phyloP scores from a whole-genome alignment of 2,797 vertebrate genomes.

The Australoheros facetus region DNA sequence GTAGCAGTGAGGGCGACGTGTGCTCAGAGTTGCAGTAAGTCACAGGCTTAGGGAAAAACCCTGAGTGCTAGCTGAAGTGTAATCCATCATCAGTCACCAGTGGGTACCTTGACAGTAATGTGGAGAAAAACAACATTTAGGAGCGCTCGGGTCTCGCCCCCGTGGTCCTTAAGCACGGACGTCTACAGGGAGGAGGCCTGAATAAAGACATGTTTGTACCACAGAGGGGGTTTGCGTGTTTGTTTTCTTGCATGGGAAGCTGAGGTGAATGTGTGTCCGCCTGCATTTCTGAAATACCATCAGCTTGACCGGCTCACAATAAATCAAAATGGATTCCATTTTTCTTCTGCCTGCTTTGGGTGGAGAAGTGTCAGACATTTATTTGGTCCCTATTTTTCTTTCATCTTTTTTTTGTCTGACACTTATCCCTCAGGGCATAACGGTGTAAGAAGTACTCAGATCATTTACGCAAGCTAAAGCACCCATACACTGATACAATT shows the following conservation, averaged over 20 bases:
- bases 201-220: conserved; percentile 16
- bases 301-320: conserved; percentile 43
- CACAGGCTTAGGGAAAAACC: conserved; percentile 49
- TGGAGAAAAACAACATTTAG: conserved; percentile 65
- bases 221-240: not conserved
- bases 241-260: not conserved
- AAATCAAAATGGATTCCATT: conserved; percentile 36
- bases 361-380: conserved; percentile 13
- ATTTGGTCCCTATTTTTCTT: conserved; percentile 6
- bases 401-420: not conserved
- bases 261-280: conserved; percentile 13
- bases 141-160: conserved; percentile 45
- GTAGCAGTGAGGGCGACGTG: conserved; percentile 37
- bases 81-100: conserved; percentile 75
- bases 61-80: conserved; percentile 38
- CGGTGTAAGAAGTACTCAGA: not conserved
- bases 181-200: conserved; percentile 38
- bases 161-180: not conserved
- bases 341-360: conserved; percentile 13
- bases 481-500: not conserved
- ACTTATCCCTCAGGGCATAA: not conserved
- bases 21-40: conserved; percentile 52
- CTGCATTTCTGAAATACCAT: conserved; percentile 9
- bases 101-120: conserved; percentile 66
- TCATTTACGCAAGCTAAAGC: not conserved